Base-by-base conservation (phyloP, 2,113 vertebrate genomes). In the Strix uralensis region DNA sequence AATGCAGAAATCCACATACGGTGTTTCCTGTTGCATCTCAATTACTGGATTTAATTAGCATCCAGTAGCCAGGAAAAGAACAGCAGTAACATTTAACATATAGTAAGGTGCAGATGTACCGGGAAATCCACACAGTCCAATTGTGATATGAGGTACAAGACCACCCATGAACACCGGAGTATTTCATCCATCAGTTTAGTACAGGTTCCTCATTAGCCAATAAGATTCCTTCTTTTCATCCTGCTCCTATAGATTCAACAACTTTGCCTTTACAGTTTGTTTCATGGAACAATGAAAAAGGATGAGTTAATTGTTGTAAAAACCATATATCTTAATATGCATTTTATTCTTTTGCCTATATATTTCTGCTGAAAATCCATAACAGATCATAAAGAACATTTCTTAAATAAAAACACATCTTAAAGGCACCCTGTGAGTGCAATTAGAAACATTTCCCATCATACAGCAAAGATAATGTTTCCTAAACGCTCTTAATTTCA, bases 401-500 rank as follows among this genome's bases (percentile, higher is more conserved):
- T 79, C 91, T 95, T 79, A 94, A 90, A 95, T 83, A 95, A 94
- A 90, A 89, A 32, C 77, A 83, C 61, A 88, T 91, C 85, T 98
- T 80, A 81, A 88, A 88, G 87, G 75, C 71, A 94, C 84, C 89
- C 87, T 78, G 52, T 81, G 59, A 95, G 40, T 69, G 51, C 90
- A 96, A 79, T 94, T 92, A 96, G 69, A 92, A 67, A 74, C 36
- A 69, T 86, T 94, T 94, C 73, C 75, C 81, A 90, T 62, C 91
- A 81, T 77, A 73, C 62, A 95, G 46, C 55, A 96, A 88, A 72
- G 69, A 75, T 96, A 77, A 95, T 81, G 95, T 97, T 96, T 94
- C 88, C 82, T 94, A 94, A 97, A 92, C 15, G 77, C 88, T 96
- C 94, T 91, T 95, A 95, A 97, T 97, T 97, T 98, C 94, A 92